Conservation (phyloP, 1,140 invertebrate species). For the Venustaconcha ellipsiformis region DNA sequence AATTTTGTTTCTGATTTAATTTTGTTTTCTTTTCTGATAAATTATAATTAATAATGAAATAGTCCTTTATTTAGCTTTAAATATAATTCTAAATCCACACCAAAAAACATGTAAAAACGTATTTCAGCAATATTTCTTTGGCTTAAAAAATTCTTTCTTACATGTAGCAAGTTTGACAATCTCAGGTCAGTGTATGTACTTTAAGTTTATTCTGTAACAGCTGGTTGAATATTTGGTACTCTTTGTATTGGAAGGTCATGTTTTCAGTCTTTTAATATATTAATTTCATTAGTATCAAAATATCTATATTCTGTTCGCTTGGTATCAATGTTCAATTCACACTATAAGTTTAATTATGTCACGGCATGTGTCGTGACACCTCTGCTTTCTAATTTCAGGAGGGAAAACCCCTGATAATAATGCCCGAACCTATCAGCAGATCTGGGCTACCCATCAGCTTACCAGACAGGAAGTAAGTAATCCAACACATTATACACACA, state of each 20-base stretch:
- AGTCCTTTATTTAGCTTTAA: too few species aligned
- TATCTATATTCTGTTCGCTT: not conserved
- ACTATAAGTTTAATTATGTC: slow-evolving; percentile 43
- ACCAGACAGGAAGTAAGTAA: slow-evolving; percentile 62
- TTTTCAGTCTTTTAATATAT: not conserved
- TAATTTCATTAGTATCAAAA: not conserved
- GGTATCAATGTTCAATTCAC: not conserved
- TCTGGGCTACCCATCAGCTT: slow-evolving; percentile 95
- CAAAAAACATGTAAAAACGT: too few species aligned
- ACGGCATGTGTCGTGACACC: slow-evolving; percentile 64
- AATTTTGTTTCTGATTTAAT: too few species aligned
- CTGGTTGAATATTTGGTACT: not conserved
- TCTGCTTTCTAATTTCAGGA: slow-evolving; percentile 79
- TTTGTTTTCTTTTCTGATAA: too few species aligned
- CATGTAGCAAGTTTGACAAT: too few species aligned
- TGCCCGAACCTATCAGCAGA: slow-evolving; percentile 90
- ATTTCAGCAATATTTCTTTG: too few species aligned
- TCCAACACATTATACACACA: not conserved
- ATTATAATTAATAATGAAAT: too few species aligned
- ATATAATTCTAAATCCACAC: too few species aligned
- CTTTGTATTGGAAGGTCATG: not conserved
- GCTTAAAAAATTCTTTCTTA: too few species aligned
- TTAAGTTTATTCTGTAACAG: not conserved
- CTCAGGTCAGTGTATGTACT: too few species aligned
- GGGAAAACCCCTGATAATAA: slow-evolving; percentile 94